phyloP scores from a whole-genome alignment of 2,797 vertebrate species.

The Sebastes oblongus region DNA sequence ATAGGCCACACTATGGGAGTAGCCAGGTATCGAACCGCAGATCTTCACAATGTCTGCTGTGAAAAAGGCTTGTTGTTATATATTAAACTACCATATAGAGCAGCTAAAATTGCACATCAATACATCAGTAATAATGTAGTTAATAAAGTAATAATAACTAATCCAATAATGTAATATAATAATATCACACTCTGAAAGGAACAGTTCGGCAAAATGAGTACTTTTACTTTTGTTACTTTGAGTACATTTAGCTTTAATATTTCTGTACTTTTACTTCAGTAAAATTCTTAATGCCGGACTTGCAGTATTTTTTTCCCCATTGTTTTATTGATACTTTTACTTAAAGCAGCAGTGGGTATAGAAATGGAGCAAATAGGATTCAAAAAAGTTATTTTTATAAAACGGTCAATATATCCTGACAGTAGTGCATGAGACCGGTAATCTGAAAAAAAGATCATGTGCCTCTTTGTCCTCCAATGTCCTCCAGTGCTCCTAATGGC shows the following conservation, averaged over 20 bases:
- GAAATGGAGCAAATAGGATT: too few relatives aligned
- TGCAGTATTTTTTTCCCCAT: neutral
- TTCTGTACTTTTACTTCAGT: neutral
- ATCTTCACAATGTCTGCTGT: neutral
- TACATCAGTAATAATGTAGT: neutral
- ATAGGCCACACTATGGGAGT: too few relatives aligned
- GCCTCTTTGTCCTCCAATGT: too few relatives aligned
- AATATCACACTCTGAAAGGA: rapidly evolving
- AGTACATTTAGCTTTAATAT: neutral
- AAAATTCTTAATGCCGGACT: neutral
- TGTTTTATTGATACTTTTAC: neutral
- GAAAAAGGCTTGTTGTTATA: neutral
- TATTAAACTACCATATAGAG: neutral
- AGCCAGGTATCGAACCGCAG: too few relatives aligned
- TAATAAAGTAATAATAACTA: too few relatives aligned
- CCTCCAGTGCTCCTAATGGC: too few relatives aligned
- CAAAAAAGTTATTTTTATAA: too few relatives aligned
- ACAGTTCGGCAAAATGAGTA: neutral
- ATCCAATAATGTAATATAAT: neutral
- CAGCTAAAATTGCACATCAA: neutral
- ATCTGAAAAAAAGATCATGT: too few relatives aligned
- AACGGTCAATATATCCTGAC: too few relatives aligned
- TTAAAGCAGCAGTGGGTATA: too few relatives aligned
- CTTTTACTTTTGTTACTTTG: neutral
- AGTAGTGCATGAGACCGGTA: too few relatives aligned